A percentile compares a stretch with the other conserved stretches of the same genome.
These are phyloP conservation scores for Ciona savignyi DNA, from an alignment of 23 tunicate species.

Conservation along the genomic window DNA sequence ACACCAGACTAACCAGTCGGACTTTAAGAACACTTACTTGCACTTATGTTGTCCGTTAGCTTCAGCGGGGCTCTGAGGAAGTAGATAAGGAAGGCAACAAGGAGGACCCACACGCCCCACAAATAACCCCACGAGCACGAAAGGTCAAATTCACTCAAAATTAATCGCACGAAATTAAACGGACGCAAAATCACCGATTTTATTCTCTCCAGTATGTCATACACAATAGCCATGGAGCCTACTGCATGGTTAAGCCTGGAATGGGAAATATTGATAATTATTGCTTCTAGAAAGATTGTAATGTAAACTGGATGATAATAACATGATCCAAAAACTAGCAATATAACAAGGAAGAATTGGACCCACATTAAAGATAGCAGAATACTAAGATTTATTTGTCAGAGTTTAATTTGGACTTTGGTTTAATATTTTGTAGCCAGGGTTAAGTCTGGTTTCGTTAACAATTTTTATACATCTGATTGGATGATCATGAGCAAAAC, in stretches of 20 bases:
- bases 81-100: slow-evolving; percentile 31
- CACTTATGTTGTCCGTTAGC: slow-evolving; percentile 22
- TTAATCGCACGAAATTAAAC: slow-evolving; percentile 8
- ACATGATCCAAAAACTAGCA: no score
- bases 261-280: no score
- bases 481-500: no score
- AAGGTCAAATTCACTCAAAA: background rate
- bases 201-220: slow-evolving; percentile 11
- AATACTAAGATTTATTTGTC: no score
- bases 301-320: no score
- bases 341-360: no score
- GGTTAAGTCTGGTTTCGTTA: no score
- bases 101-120: slow-evolving; percentile 46
- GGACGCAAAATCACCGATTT: slow-evolving; percentile 5
- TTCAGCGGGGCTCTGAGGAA: slow-evolving; percentile 40
- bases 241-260: background rate
- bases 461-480: no score
- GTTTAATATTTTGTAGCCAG: background rate
- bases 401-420: no score
- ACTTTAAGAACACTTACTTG: slow-evolving; percentile 56
- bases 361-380: no score
- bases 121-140: slow-evolving; percentile 59
- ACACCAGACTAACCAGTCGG: no score
- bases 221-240: slow-evolving; percentile 33
- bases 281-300: no score